Evolutionary conservation across 92 coral and sea anemone species (phyloP).

Genomic region (Heliopora coerulea): DNA sequence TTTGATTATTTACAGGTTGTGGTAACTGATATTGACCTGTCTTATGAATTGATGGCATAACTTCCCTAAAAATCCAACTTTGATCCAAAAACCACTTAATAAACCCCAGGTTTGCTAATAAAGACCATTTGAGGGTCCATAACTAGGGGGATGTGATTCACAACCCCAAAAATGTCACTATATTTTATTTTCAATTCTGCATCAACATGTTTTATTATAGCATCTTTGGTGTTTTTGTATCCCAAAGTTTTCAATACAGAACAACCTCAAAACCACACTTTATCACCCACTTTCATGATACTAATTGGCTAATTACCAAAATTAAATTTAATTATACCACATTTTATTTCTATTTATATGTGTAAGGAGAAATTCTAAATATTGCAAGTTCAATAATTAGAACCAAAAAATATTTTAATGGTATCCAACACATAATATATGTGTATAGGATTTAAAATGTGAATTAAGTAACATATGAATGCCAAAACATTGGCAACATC

Average conservation of each 20-base stretch:
- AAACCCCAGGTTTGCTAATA: conserved; percentile 30
- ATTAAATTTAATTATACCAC: too few relatives aligned
- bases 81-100: conserved; percentile 10
- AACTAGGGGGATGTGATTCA: neutral
- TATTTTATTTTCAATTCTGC: neutral
- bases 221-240: conserved; percentile 24
- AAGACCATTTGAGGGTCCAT: conserved; percentile 4
- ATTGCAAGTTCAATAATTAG: too few relatives aligned
- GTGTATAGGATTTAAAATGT: too few relatives aligned
- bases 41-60: conserved; percentile 35
- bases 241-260: conserved; percentile 22
- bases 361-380: too few relatives aligned
- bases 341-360: too few relatives aligned
- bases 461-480: too few relatives aligned
- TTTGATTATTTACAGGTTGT: neutral
- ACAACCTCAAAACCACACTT: conserved; percentile 30
- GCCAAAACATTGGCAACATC: too few relatives aligned
- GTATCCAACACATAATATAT: too few relatives aligned
- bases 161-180: neutral
- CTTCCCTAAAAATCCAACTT: conserved; percentile 25
- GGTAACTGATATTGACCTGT: conserved; percentile 14
- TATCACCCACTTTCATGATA: too few relatives aligned
- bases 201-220: neutral
- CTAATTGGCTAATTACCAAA: too few relatives aligned
- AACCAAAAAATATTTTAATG: too few relatives aligned